Percentiles rank a stretch among this genome's conserved stretches.
These are phyloP conservation scores for Griposia aprilina DNA, from an alignment of 2,888 invertebrate species.

Conservation along the genomic window DNA sequence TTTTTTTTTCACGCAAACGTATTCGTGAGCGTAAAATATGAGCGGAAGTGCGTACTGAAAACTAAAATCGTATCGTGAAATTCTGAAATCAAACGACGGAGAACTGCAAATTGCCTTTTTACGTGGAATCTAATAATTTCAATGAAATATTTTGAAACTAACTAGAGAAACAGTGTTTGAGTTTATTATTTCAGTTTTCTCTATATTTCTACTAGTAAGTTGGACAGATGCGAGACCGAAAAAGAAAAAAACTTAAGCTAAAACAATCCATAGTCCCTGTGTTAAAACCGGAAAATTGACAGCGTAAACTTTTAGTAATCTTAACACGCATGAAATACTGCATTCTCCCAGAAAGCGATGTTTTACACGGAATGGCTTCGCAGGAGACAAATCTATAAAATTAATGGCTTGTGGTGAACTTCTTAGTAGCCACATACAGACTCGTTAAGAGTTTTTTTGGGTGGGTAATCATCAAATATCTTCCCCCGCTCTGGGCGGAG, in stretches of 20 bases:
- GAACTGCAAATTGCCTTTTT: conserved; percentile 24
- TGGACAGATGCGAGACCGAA: neutral
- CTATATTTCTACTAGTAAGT: neutral
- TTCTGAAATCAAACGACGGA: conserved; percentile 5
- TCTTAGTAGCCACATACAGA: no score
- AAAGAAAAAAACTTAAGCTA: neutral
- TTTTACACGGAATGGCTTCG: conserved; percentile 6
- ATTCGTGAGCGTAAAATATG: conserved; percentile 43
- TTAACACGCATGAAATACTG: conserved; percentile 6
- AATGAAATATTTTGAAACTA: neutral
- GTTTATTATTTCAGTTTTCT: neutral
- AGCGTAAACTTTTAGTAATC: neutral
- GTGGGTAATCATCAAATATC: no score
- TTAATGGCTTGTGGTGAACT: conserved; percentile 2
- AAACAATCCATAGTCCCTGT: neutral
- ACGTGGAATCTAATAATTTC: neutral
- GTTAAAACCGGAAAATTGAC: neutral
- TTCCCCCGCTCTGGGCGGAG: no score
- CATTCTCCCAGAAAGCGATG: conserved; percentile 1
- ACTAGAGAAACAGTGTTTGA: no score
- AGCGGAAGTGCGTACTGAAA: conserved; percentile 47
- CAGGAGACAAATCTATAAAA: conserved; percentile 10
- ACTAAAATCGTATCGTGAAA: conserved; percentile 32
- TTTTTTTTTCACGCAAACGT: conserved; percentile 56
- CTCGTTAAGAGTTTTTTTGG: no score